Percentiles rank a stretch among this genome's conserved stretches.
Conservation (phyloP, 2,888 invertebrate species). For the Seira musarum region DNA sequence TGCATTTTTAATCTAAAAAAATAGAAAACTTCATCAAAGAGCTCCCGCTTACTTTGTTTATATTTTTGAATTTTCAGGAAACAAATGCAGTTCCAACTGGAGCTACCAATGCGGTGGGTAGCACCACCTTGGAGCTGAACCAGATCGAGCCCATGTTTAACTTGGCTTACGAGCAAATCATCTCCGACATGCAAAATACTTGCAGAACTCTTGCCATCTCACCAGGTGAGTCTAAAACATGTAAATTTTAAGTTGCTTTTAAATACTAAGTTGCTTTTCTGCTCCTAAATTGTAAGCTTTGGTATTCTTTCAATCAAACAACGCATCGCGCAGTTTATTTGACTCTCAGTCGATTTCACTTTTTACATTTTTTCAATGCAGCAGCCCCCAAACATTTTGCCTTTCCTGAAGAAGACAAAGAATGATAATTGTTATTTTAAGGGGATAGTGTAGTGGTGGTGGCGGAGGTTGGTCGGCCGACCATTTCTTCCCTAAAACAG, state of each 20-base stretch:
- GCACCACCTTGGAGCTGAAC: conserved; percentile 64
- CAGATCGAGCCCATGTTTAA: conserved; percentile 73
- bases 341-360: conserved; percentile 52
- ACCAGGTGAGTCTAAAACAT: conserved; percentile 79
- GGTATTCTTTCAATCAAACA: too few relatives aligned
- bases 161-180: conserved; percentile 89
- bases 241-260: too few relatives aligned
- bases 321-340: too few relatives aligned
- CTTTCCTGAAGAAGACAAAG: not conserved
- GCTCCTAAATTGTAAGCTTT: not conserved
- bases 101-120: conserved; percentile 43
- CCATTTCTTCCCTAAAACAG: not conserved
- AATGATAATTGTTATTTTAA: not conserved
- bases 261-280: not conserved
- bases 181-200: conserved; percentile 87
- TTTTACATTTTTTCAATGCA: conserved; percentile 13
- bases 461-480: not conserved
- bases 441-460: too few relatives aligned
- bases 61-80: conserved; percentile 29
- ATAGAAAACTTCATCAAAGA: not conserved
- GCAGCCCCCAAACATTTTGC: not conserved
- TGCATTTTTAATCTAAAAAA: not conserved
- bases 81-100: conserved; percentile 40
- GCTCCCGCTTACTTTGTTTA: not conserved
- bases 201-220: conserved; percentile 90